Percentiles rank a stretch among this genome's conserved stretches.
phyloP scores from a whole-genome alignment of 2,888 invertebrate genomes.

The Lasioglossum pauxillum region DNA sequence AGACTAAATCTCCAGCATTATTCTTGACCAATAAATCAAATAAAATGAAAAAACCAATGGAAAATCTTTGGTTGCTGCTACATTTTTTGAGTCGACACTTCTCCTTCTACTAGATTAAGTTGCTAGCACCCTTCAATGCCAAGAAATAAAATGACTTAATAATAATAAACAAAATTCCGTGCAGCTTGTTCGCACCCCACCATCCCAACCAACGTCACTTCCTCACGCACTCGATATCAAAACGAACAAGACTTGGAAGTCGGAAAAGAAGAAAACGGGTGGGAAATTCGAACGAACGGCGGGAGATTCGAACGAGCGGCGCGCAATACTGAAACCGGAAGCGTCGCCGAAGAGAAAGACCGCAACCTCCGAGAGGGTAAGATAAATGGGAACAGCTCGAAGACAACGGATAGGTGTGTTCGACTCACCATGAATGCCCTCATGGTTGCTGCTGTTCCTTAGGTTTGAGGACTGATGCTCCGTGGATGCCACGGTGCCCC shows the following conservation, averaged over 20 bases:
- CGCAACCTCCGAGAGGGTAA: neutral
- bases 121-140: neutral
- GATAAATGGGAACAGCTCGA: constrained; percentile 3
- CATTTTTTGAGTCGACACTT: too few species aligned
- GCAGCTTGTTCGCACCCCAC: neutral
- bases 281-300: neutral
- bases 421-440: constrained; percentile 84
- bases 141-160: neutral
- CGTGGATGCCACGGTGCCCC: constrained; percentile 80
- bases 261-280: neutral
- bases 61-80: too few species aligned
- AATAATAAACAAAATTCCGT: neutral
- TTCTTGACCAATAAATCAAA: neutral
- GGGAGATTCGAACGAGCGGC: neutral
- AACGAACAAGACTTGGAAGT: neutral
- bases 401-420: constrained; percentile 29
- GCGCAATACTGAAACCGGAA: neutral
- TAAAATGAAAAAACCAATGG: too few species aligned
- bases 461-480: constrained; percentile 84
- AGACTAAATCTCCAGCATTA: neutral
- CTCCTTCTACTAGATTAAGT: neutral
- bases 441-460: constrained; percentile 83
- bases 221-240: neutral
- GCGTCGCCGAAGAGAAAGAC: neutral
- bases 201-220: neutral